phyloP scores from a whole-genome alignment of 2,888 invertebrate species.

The Bedellia somnulentella region DNA sequence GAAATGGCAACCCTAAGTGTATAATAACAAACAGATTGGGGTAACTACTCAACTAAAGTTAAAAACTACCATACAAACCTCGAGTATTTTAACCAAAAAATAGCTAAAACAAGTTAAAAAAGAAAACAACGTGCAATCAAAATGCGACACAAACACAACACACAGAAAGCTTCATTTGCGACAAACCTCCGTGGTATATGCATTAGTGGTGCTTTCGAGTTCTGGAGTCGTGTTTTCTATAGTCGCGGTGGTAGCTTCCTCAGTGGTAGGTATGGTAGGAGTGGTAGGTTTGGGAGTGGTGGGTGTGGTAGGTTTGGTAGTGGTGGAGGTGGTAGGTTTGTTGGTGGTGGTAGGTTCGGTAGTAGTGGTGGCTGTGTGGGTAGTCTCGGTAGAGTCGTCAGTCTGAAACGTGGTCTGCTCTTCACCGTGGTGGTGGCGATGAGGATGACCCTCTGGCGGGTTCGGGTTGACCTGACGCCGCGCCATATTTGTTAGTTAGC shows the following conservation, averaged over 20 bases:
- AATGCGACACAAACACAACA: no score
- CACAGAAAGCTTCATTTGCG: conserved; percentile 31
- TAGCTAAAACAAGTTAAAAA: no score
- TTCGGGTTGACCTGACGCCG: conserved; percentile 34
- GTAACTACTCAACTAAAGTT: no score
- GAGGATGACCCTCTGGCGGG: conserved; percentile 29
- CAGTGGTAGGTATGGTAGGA: conserved; percentile 2
- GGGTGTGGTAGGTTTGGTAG: conserved; percentile 5
- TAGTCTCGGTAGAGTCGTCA: conserved; percentile 25
- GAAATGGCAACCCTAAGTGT: no score
- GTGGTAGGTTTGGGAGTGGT: conserved; percentile 9
- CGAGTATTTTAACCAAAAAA: no score
- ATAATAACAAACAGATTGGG: no score
- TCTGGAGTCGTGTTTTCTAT: neutral
- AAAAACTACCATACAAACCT: no score
- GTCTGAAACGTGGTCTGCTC: conserved; percentile 46
- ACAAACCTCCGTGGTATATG: conserved; percentile 44
- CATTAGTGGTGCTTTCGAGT: neutral
- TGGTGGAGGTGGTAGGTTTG: conserved; percentile 9
- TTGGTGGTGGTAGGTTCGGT: conserved; percentile 9
- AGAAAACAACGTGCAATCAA: no score
- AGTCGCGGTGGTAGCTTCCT: neutral
- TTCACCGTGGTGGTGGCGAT: conserved; percentile 52
- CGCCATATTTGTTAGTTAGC: conserved; percentile 41
- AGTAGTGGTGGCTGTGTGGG: conserved; percentile 16